Percentiles rank a stretch among this genome's conserved stretches.
Evolutionary conservation across 1,140 invertebrate species (phyloP).

Genomic region (Ctenoplectra terminalis): DNA sequence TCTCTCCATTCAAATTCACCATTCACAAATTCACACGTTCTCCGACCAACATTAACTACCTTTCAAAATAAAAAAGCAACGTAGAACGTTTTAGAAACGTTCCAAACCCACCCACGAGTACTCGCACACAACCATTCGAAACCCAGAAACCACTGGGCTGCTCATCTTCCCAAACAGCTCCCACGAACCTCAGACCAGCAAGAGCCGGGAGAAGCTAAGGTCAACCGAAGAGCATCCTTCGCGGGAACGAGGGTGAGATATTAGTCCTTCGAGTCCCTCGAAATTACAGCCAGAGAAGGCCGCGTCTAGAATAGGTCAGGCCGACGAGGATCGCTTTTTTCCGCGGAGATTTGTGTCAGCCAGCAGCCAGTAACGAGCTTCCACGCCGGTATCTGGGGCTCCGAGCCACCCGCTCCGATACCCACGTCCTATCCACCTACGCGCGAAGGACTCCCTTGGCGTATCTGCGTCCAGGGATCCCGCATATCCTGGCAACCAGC

Average conservation of each 20-base stretch:
- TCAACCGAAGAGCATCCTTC: neutral
- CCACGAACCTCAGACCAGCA: neutral
- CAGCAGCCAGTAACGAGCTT: conserved; percentile 39
- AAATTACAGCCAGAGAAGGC: conserved; percentile 36
- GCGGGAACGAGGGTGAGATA: conserved; percentile 33
- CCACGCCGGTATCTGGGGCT: conserved; percentile 59
- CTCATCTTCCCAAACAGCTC: neutral
- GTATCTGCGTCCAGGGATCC: conserved; percentile 40
- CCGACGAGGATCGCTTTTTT: conserved; percentile 41
- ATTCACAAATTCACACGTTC: no score
- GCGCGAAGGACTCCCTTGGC: conserved; percentile 21
- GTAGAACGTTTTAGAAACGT: neutral
- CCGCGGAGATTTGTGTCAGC: conserved; percentile 65
- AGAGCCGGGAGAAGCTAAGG: neutral
- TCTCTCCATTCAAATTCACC: no score
- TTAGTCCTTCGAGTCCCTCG: conserved; percentile 39
- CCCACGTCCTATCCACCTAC: conserved; percentile 39
- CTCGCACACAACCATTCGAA: no score
- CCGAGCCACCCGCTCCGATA: conserved; percentile 44
- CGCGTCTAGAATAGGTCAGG: conserved; percentile 3
- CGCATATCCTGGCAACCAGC: conserved; percentile 37
- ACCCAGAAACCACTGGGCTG: neutral
- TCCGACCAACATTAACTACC: no score
- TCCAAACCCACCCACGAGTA: neutral
- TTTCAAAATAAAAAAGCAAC: no score